phyloP scores from a whole-genome alignment of 1,140 invertebrate genomes.

The Philotrypesis tridentata region DNA sequence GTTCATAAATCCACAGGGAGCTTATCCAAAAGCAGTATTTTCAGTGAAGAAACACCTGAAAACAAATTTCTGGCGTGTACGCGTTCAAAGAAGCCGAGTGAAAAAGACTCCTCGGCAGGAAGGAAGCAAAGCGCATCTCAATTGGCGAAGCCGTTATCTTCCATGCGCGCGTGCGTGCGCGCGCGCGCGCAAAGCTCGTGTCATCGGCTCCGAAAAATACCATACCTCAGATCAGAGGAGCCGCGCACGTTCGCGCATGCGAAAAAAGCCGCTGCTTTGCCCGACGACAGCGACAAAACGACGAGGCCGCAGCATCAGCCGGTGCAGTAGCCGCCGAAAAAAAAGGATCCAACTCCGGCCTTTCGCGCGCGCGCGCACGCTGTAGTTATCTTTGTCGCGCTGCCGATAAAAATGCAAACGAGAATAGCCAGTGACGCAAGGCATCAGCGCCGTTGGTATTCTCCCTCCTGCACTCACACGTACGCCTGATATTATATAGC shows the following conservation, averaged over 20 bases:
- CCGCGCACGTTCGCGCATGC: no score
- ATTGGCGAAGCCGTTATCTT: background rate
- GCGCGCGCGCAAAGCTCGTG: background rate
- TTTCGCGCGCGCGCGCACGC: background rate
- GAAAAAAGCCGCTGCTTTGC: no score
- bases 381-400: constrained; percentile 50
- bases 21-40: no score
- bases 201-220: background rate
- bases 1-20: no score
- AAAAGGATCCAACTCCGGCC: background rate
- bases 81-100: no score
- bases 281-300: background rate
- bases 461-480: background rate
- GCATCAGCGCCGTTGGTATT: background rate
- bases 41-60: no score
- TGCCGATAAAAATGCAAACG: constrained; percentile 54
- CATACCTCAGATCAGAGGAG: background rate
- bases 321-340: background rate
- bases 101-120: no score
- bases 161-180: no score
- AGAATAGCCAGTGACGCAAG: constrained; percentile 61
- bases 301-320: background rate
- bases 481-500: background rate
- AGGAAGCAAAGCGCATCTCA: background rate
- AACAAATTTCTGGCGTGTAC: no score